These are phyloP conservation scores for Globia sparganii DNA, from an alignment of 2,888 invertebrate species.

Conservation along the genomic window DNA sequence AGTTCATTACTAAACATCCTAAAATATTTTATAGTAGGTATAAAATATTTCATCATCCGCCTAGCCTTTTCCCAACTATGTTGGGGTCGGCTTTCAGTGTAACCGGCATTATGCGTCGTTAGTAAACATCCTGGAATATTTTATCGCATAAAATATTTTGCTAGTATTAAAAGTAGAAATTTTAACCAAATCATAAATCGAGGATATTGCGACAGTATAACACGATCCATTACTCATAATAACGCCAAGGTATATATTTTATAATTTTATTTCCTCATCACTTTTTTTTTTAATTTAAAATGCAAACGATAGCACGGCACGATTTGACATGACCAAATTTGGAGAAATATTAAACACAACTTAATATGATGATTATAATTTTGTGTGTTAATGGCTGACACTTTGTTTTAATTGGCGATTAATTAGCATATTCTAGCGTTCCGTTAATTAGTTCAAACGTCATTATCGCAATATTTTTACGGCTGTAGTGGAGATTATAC, in stretches of 20 bases:
- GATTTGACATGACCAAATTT: not conserved
- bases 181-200: not conserved
- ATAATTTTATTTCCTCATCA: constrained; percentile 9
- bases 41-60: not conserved
- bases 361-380: constrained; percentile 45
- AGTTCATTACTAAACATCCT: not conserved
- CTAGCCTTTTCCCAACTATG: too few relatives aligned
- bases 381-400: constrained; percentile 44
- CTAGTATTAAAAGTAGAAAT: not conserved
- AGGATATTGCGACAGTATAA: not conserved
- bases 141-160: not conserved
- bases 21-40: not conserved
- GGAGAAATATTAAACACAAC: constrained; percentile 13
- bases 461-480: constrained; percentile 44
- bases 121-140: not conserved
- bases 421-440: constrained; percentile 57
- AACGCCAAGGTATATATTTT: constrained; percentile 19
- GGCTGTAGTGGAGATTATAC: constrained; percentile 26
- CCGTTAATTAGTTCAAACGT: constrained; percentile 61
- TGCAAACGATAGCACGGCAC: not conserved
- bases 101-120: too few relatives aligned
- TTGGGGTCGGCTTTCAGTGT: too few relatives aligned
- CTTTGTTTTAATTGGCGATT: constrained; percentile 59
- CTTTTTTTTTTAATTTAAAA: constrained; percentile 8
- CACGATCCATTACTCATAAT: constrained; percentile 30